Evolutionary conservation across 2,888 invertebrate species (phyloP), one percentile per base, ranked within the genome.

Genomic region (Meloe dianella): DNA sequence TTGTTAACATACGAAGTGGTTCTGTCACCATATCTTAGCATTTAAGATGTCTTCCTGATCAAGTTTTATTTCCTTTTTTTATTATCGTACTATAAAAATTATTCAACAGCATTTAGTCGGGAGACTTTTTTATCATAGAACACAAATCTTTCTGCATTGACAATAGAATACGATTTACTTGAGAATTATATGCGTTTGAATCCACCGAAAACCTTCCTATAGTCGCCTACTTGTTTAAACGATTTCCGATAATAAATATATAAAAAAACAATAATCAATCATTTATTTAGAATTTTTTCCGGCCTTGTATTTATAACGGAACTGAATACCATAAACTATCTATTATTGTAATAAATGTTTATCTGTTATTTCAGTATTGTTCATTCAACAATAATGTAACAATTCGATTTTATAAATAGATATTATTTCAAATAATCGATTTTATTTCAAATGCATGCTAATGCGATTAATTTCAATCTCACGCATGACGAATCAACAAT

Each of bases 381-480:
- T 47, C 47, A 47, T 24, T n/a, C n/a, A n/a, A n/a, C n/a, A n/a
- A n/a, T 12, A 57, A 24, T 57, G 24, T 27, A 57, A 27, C 27
- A 57, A 57, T 29, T 20, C 29, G 32, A 51, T 51, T 51, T 51
- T 51, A 51, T 51, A 51, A 51, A 51, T 51, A 51, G 51, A 51
- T 57, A 57, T 57, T 29, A 57, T 66, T 66, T 68, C 66, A 69
- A 67, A 65, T 61, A 67, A 71, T 71, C 67, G 67, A 65, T 71
- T 66, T 60, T 63, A 69, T 66, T 66, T 67, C 67, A 65, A 69
- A 66, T 69, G 65, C 57, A 63, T 64, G 63, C 60, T 57, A 66
- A 64, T 66, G 61, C 63, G 72, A 72, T 72, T 71, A 68, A 69
- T 71, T 69, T 69, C 70, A 62, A 69, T 68, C 68, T 66, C 68